Conservation (phyloP, 2,888 invertebrate species). For the Pegoplata infirma region DNA sequence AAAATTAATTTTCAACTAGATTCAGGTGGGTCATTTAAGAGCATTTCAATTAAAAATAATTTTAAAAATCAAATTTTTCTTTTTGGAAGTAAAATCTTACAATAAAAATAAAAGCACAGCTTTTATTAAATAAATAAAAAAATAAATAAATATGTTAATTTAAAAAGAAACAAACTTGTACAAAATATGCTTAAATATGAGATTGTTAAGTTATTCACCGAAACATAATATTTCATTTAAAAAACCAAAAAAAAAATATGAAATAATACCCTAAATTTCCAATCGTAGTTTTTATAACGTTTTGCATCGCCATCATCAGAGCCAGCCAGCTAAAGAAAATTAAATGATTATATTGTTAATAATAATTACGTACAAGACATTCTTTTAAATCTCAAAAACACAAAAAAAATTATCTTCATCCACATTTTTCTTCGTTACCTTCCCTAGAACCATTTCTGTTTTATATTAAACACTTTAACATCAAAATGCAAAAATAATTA, state of each 20-base stretch:
- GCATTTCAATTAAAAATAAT: too few relatives aligned
- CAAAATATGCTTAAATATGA: constrained; percentile 62
- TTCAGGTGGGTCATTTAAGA: too few relatives aligned
- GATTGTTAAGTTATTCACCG: constrained; percentile 53
- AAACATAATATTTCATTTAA: neutral
- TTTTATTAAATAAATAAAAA: neutral
- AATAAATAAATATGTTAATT: constrained; percentile 17
- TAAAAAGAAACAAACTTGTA: constrained; percentile 55
- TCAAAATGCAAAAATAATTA: constrained; percentile 57
- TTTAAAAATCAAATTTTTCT: too few relatives aligned
- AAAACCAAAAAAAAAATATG: constrained; percentile 41
- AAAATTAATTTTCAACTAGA: too few relatives aligned
- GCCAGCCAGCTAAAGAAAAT: constrained; percentile 73
- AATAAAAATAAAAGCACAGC: neutral
- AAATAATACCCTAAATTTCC: constrained; percentile 80
- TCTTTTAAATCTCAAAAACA: constrained; percentile 11
- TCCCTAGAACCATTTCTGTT: neutral
- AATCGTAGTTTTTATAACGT: constrained; percentile 79
- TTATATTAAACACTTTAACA: constrained; percentile 22
- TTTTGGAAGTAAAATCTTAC: neutral
- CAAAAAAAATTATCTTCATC: constrained; percentile 41
- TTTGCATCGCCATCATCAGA: constrained; percentile 76
- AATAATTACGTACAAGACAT: constrained; percentile 27
- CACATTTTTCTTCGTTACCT: constrained; percentile 51
- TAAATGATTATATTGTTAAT: constrained; percentile 56